These are phyloP conservation scores for Silurus lanzhouensis DNA, from an alignment of 2,797 vertebrate genomes.

Conservation along the genomic window DNA sequence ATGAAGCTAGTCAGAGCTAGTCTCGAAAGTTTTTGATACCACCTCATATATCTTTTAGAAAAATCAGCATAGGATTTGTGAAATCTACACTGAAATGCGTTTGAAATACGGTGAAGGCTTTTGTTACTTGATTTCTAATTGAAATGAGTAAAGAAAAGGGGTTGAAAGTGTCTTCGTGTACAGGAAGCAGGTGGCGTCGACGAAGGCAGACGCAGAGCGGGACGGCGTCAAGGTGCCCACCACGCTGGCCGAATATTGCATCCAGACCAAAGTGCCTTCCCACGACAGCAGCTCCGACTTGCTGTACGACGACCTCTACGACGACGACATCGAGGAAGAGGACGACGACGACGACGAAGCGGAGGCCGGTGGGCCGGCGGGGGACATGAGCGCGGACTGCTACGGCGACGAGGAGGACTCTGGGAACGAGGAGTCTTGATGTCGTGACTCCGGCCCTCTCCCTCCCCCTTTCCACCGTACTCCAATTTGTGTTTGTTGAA, in stretches of 20 bases:
- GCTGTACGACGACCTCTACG: conserved; percentile 95
- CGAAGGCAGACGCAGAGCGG: conserved; percentile 92
- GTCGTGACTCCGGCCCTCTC: conserved; percentile 38
- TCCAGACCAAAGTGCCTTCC: conserved; percentile 98
- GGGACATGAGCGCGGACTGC: conserved; percentile 78
- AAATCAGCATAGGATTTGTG: too few relatives aligned
- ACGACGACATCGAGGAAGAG: conserved; percentile 95
- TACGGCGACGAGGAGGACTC: conserved; percentile 97
- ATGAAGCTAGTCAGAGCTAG: too few relatives aligned
- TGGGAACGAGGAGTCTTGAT: conserved; percentile 95
- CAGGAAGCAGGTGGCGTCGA: conserved; percentile 97
- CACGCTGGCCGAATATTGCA: conserved; percentile 96
- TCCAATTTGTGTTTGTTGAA: conserved; percentile 47
- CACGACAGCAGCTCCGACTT: conserved; percentile 98
- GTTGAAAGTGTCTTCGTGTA: background rate
- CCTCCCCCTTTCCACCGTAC: conserved; percentile 30
- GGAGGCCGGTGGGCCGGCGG: conserved; percentile 83
- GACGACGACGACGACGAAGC: conserved; percentile 93
- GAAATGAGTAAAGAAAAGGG: background rate
- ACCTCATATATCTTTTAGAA: too few relatives aligned
- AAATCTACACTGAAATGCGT: too few relatives aligned
- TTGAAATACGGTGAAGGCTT: too few relatives aligned
- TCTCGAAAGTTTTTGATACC: too few relatives aligned
- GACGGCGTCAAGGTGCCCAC: conserved; percentile 96
- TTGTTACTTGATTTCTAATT: background rate